Evolutionary conservation across 2,797 vertebrate species (phyloP), one percentile per base, ranked within the genome.

Genomic region (Peromyscus nudipes): DNA sequence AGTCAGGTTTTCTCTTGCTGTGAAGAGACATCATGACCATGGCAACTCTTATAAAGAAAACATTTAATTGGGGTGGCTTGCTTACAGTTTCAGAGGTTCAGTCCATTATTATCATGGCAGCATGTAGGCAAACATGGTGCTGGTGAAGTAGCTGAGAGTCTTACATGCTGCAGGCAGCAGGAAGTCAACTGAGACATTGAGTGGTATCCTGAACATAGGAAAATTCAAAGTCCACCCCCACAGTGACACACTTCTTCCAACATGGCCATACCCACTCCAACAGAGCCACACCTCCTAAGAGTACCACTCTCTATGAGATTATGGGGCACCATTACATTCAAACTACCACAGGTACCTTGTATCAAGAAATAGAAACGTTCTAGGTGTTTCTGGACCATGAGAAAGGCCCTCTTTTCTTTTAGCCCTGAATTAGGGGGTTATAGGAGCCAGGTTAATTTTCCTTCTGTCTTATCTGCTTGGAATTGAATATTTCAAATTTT

Each of bases 371-470:
- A 89, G 95, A 95, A 95, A 77, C 55, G 4, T 14, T 92, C 92
- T 25, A 43, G 67, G 64, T 94, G 10, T 90, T 60, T 91, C 46
- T 79, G 92, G 29, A 89, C 46, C 10, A 1, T 73, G 4, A 80
- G 46, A 94, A 96, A 83, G 55, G 6, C 16, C 34, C 49, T 94
- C 75, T 95, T 96, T 96, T 85, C 29, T 92, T 91, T 96, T 46
- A 76, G 62, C 16, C 62, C 96, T 89, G 89, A 96, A 93, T 96
- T 83, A 92, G 3, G 89, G 37, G 84, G 93, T 96, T 96, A 9
- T 57, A 86, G 76, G 52, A 96, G 77, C 95, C 92, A 86, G 88
- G 83, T 92, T 97, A 88, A 96, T 97, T 98, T 97, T 96, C 71
- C 76, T 69, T 96, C 46, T 91, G 17, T 71, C 43, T 96, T 97